phyloP scores from a whole-genome alignment of 2,113 vertebrate genomes.

The Vireo altiloquus region DNA sequence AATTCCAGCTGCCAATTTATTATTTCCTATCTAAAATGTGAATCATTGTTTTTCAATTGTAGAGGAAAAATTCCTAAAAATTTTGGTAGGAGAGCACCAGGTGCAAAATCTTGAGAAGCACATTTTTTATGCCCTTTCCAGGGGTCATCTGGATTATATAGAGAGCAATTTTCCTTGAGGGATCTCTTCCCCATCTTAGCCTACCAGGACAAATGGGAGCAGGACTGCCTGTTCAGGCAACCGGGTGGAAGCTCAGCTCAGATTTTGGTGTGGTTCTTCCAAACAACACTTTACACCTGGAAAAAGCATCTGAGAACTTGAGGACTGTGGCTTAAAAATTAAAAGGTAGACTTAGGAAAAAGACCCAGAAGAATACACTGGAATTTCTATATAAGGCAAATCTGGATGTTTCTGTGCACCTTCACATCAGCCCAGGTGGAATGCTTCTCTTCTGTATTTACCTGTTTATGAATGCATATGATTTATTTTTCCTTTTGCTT shows the following conservation, averaged over 20 bases:
- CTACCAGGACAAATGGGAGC: background rate
- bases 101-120: background rate
- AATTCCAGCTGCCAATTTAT: background rate
- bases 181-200: background rate
- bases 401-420: background rate
- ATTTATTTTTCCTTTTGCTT: background rate
- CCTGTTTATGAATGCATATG: background rate
- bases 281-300: background rate
- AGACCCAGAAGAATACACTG: background rate
- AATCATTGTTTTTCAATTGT: background rate
- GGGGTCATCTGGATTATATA: background rate
- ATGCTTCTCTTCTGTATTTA: background rate
- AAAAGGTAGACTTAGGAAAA: background rate
- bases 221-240: background rate
- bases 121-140: background rate
- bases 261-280: background rate
- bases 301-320: background rate
- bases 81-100: background rate
- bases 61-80: background rate
- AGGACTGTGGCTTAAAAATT: background rate
- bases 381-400: background rate
- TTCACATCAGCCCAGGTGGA: background rate
- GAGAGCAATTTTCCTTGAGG: background rate
- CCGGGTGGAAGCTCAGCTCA: background rate
- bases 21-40: background rate